A percentile compares a stretch with the other conserved stretches of the same genome.
phyloP scores from a whole-genome alignment of 2,888 invertebrate species.

The Hydrotaea cyrtoneurina region DNA sequence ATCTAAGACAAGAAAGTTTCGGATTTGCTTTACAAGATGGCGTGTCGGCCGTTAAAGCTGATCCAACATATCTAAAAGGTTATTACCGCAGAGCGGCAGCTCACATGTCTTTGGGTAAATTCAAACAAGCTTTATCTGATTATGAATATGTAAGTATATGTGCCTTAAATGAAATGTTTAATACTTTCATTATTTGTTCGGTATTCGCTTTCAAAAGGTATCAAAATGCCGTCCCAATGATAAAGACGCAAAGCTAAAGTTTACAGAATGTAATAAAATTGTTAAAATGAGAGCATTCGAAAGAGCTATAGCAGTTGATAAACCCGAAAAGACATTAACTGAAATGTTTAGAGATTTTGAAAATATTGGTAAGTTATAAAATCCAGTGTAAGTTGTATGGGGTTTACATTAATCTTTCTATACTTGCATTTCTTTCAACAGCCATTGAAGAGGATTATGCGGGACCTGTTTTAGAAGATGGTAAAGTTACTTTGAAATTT shows the following conservation, averaged over 20 bases:
- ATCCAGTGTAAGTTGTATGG: no score
- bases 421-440: slow-evolving; percentile 78
- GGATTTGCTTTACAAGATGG: slow-evolving; percentile 97
- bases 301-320: slow-evolving; percentile 97
- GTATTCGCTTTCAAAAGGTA: slow-evolving; percentile 83
- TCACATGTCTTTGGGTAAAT: slow-evolving; percentile 98
- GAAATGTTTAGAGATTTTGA: slow-evolving; percentile 93
- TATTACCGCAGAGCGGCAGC: slow-evolving; percentile 98
- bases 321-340: slow-evolving; percentile 91
- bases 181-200: neutral
- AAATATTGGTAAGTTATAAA: slow-evolving; percentile 87
- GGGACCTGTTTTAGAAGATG: slow-evolving; percentile 94
- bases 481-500: slow-evolving; percentile 93
- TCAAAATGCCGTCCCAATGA: slow-evolving; percentile 95
- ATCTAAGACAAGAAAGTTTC: slow-evolving; percentile 95
- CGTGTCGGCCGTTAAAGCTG: slow-evolving; percentile 93
- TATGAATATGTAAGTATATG: slow-evolving; percentile 92
- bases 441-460: slow-evolving; percentile 96
- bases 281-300: slow-evolving; percentile 97
- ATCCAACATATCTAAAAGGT: slow-evolving; percentile 95
- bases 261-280: slow-evolving; percentile 96
- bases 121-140: slow-evolving; percentile 97
- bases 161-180: neutral
- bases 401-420: slow-evolving; percentile 13
- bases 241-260: slow-evolving; percentile 95